These are phyloP conservation scores for Macrobrachium nipponense DNA, from an alignment of 1,140 invertebrate genomes.

Conservation along the genomic window DNA sequence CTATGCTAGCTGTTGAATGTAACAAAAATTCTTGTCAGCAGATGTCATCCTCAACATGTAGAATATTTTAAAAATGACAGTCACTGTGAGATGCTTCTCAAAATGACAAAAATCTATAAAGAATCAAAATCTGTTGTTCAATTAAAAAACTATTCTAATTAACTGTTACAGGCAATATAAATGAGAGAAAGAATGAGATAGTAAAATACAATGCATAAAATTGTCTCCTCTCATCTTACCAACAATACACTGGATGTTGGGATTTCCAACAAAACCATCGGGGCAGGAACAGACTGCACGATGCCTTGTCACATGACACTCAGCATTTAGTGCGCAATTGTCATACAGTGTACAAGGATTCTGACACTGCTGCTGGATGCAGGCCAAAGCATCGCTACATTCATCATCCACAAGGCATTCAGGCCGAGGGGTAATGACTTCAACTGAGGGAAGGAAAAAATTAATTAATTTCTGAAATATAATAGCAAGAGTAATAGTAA, in stretches of 20 bases:
- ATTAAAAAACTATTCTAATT: too few species aligned
- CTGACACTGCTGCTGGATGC: constrained; percentile 80
- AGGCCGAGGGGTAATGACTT: constrained; percentile 72
- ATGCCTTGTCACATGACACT: constrained; percentile 84
- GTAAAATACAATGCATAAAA: neutral
- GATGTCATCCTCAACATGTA: too few species aligned
- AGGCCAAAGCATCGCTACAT: constrained; percentile 87
- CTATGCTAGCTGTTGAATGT: too few species aligned
- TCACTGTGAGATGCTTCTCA: too few species aligned
- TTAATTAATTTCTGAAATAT: neutral
- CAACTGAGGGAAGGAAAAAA: constrained; percentile 25
- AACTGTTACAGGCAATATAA: neutral
- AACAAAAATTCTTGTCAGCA: too few species aligned
- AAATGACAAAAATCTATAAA: too few species aligned
- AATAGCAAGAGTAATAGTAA: neutral
- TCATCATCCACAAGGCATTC: constrained; percentile 84
- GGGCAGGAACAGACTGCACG: constrained; percentile 85
- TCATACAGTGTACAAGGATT: constrained; percentile 79
- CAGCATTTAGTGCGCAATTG: constrained; percentile 82
- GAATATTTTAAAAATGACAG: too few species aligned
- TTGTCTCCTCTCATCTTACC: constrained; percentile 70
- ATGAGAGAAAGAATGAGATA: neutral
- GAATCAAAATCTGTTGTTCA: too few species aligned
- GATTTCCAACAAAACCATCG: constrained; percentile 86
- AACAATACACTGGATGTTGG: constrained; percentile 79